These are phyloP conservation scores for Paracentrotus lividus DNA, from an alignment of 53 echinoderm and acorn worm species.

Conservation along the genomic window DNA sequence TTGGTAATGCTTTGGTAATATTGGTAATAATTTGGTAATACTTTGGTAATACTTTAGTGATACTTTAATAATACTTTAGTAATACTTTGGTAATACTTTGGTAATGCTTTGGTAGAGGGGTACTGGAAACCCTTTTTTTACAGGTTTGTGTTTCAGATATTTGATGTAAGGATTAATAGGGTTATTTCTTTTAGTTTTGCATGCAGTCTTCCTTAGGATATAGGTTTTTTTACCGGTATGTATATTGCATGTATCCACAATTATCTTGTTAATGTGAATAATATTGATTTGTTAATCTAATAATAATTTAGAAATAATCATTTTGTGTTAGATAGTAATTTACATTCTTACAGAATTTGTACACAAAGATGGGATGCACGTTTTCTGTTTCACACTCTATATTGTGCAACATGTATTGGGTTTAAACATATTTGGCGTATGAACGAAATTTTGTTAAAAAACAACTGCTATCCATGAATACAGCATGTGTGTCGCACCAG, in stretches of 20 bases:
- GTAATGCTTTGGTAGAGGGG: too few species aligned
- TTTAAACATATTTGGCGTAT: too few species aligned
- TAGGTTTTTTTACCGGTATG: constrained; percentile 1
- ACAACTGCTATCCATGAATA: neutral
- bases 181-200: constrained; percentile 14
- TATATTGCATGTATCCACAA: neutral
- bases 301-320: neutral
- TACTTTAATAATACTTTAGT: too few species aligned
- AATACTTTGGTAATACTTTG: too few species aligned
- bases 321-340: neutral
- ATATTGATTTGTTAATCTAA: neutral
- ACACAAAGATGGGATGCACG: too few species aligned
- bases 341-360: neutral
- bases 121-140: too few species aligned
- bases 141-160: neutral
- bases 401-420: too few species aligned
- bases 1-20: too few species aligned
- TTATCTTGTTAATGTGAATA: neutral
- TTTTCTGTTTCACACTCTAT: too few species aligned
- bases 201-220: constrained; percentile 1
- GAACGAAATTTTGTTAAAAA: too few species aligned
- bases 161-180: neutral
- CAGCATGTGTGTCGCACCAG: neutral
- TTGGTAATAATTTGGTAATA: too few species aligned
- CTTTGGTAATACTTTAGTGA: too few species aligned